Conservation (phyloP, 2,113 vertebrate genomes). For the Mormoops blainvillei region DNA sequence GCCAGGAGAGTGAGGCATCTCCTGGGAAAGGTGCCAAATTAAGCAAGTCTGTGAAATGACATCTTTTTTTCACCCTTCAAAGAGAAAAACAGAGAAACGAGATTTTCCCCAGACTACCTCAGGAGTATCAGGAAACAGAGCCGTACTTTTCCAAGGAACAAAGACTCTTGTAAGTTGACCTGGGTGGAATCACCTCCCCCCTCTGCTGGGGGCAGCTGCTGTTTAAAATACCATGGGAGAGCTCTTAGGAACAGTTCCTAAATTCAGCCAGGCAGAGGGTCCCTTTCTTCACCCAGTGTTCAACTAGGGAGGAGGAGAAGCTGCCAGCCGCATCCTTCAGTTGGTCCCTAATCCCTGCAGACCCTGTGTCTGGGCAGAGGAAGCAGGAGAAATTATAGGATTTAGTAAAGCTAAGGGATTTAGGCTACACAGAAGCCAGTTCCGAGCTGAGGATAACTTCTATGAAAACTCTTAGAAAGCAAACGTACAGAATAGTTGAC, state of each 20-base stretch:
- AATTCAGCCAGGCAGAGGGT: background rate
- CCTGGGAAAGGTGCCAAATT: background rate
- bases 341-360: background rate
- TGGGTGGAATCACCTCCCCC: background rate
- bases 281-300: background rate
- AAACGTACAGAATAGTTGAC: background rate
- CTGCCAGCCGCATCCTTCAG: background rate
- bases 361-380: background rate
- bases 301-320: background rate
- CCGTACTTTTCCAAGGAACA: background rate
- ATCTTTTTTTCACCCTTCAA: background rate
- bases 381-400: background rate
- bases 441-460: background rate
- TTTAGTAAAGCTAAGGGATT: background rate
- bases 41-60: background rate
- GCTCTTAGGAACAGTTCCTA: background rate
- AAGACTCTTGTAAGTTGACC: background rate
- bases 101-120: constrained; percentile 56
- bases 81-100: background rate
- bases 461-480: background rate
- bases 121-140: constrained; percentile 31
- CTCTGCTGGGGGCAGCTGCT: background rate
- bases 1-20: background rate
- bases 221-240: background rate
- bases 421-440: background rate